Percentiles rank a stretch among this genome's conserved stretches.
Evolutionary conservation across 2,888 invertebrate species (phyloP).

Genomic region (Meteorus colon): DNA sequence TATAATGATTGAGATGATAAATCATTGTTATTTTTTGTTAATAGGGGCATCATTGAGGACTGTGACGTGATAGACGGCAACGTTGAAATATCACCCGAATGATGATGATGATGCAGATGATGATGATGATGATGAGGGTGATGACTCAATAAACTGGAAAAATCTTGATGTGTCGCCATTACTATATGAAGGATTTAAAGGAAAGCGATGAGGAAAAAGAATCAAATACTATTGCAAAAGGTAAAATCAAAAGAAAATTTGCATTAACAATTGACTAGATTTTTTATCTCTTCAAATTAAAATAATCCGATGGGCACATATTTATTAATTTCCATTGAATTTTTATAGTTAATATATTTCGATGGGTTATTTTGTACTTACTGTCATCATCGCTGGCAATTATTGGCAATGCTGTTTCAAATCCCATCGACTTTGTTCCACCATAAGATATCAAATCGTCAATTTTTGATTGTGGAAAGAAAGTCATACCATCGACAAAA

Average conservation of each 20-base stretch:
- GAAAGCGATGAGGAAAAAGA: neutral
- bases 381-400: conserved; percentile 54
- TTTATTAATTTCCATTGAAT: neutral
- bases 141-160: conserved; percentile 57
- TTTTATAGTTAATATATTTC: neutral
- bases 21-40: conserved; percentile 51
- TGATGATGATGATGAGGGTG: conserved; percentile 38
- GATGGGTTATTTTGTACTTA: conserved; percentile 41
- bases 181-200: conserved; percentile 17
- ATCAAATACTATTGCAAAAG: neutral
- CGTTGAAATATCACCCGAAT: neutral
- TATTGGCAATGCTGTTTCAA: conserved; percentile 51
- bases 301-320: neutral
- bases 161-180: conserved; percentile 47
- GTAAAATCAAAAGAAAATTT: conserved; percentile 1
- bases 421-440: conserved; percentile 32
- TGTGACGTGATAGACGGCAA: conserved; percentile 41
- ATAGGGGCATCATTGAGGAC: conserved; percentile 53
- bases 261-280: neutral
- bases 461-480: conserved; percentile 66
- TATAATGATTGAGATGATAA: conserved; percentile 53
- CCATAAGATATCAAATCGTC: conserved; percentile 63
- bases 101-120: conserved; percentile 40
- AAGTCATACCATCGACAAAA: conserved; percentile 62
- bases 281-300: neutral